These are phyloP conservation scores for Hemistola chrysoprasaria DNA, from an alignment of 2,888 invertebrate species.

Conservation along the genomic window DNA sequence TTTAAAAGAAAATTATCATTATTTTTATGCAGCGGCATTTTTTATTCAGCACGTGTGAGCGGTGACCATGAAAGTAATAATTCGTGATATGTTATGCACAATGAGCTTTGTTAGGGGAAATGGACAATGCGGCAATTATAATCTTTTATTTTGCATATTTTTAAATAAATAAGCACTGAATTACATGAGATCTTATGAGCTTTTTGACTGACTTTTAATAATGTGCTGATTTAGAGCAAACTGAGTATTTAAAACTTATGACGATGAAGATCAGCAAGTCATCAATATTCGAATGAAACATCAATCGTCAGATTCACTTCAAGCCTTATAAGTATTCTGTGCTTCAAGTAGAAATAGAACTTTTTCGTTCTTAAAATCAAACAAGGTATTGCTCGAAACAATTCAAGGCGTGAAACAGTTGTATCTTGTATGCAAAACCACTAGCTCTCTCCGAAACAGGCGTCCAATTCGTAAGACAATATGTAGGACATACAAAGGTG, in stretches of 20 bases:
- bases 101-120: slow-evolving; percentile 10
- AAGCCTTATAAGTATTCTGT: too few relatives aligned
- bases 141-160: background rate
- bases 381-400: background rate
- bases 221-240: too few relatives aligned
- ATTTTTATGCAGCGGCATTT: slow-evolving; percentile 35
- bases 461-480: slow-evolving; percentile 12
- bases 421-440: slow-evolving; percentile 11
- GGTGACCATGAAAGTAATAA: slow-evolving; percentile 25
- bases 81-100: slow-evolving; percentile 6
- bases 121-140: slow-evolving; percentile 14
- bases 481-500: slow-evolving; percentile 17
- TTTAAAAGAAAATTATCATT: slow-evolving; percentile 27
- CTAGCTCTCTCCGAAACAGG: slow-evolving; percentile 7
- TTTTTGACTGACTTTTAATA: too few relatives aligned
- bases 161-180: too few relatives aligned
- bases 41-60: slow-evolving; percentile 28
- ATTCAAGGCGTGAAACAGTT: slow-evolving; percentile 7
- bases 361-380: too few relatives aligned
- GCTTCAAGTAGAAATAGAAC: too few relatives aligned
- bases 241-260: too few relatives aligned
- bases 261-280: too few relatives aligned
- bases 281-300: too few relatives aligned
- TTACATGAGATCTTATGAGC: too few relatives aligned
- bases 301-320: too few relatives aligned